A percentile compares a stretch with the other conserved stretches of the same genome.
Conservation (phyloP, 2,888 invertebrate genomes). For the Ditula angustiorana region DNA sequence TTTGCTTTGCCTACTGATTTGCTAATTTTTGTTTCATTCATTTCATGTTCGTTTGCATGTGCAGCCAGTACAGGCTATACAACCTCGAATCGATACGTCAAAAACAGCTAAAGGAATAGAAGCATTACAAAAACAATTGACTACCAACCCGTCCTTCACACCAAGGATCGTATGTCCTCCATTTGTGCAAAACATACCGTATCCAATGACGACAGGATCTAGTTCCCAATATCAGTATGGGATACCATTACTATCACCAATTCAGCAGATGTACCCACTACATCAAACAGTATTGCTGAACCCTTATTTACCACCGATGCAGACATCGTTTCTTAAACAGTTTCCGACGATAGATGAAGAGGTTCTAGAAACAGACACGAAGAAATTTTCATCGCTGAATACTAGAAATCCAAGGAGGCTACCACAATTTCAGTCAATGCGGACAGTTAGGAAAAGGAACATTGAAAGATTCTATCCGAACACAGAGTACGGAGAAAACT, state of each 20-base stretch:
- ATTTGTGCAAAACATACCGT: conserved; percentile 71
- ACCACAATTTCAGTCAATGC: conserved; percentile 80
- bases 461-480: conserved; percentile 82
- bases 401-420: conserved; percentile 68
- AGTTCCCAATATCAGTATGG: conserved; percentile 67
- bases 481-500: conserved; percentile 78
- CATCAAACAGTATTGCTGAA: conserved; percentile 77
- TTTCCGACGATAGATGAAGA: conserved; percentile 77
- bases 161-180: conserved; percentile 80
- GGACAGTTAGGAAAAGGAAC: conserved; percentile 74
- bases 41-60: conserved; percentile 75
- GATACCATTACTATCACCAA: conserved; percentile 73
- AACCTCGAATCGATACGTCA: conserved; percentile 79
- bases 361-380: conserved; percentile 60
- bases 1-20: conserved; percentile 71
- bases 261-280: conserved; percentile 78
- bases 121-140: conserved; percentile 76
- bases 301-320: conserved; percentile 76
- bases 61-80: conserved; percentile 86
- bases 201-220: conserved; percentile 58
- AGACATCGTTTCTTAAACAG: conserved; percentile 72
- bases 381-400: conserved; percentile 78
- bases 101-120: conserved; percentile 72
- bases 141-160: conserved; percentile 80
- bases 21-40: conserved; percentile 62